Evolutionary conservation across 2,113 vertebrate genomes (phyloP), one percentile per base, ranked within the genome.

Genomic region (Elanus axillaris): DNA sequence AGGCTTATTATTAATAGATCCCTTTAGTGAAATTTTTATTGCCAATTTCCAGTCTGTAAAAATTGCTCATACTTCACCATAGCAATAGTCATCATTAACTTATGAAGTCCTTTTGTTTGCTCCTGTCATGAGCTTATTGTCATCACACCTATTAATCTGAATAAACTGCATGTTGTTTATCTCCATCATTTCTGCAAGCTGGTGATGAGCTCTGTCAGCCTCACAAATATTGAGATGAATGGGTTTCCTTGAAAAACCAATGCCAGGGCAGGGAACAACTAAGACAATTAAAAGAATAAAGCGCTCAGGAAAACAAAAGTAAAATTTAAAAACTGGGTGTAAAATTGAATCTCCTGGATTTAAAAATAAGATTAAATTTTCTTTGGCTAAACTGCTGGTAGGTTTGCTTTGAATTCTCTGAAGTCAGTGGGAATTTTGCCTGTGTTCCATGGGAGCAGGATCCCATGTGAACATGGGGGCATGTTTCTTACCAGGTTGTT

Each of bases 161-260:
- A 95, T 81, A 69, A 90, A 87, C 58, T 55, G 56, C 68, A 25
- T 72, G 29, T 60, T 94, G 58, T 95, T 96, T 88, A 68, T 95
- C 81, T 91, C 87, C 91, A 90, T 95, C 85, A 63, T 81, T 96
- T 88, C 92, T 95, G 71, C 34, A 76, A 96, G 85, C 36, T 86
- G 31, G 11, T 64, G 55, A 94, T 92, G 96, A 93, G 93, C 59
- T 45, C 47, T 83, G 90, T 88, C 93, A 92, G 78, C 58, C 52
- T 60, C 90, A 77, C 16, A 12, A 56, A 92, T 72, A 75, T 15
- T 5, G 17, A 90, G 78, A 95, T 75, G 36, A 93, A 94, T 86
- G 63, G 11, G 13, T 80, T 92, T 94, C 78, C 89, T 92, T 64
- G 76, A 58, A 84, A 94, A 93, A 88, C 47, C 66, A 48, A 60